Conservation (phyloP, 2,797 vertebrate species). For the Pelochelys cantorii region DNA sequence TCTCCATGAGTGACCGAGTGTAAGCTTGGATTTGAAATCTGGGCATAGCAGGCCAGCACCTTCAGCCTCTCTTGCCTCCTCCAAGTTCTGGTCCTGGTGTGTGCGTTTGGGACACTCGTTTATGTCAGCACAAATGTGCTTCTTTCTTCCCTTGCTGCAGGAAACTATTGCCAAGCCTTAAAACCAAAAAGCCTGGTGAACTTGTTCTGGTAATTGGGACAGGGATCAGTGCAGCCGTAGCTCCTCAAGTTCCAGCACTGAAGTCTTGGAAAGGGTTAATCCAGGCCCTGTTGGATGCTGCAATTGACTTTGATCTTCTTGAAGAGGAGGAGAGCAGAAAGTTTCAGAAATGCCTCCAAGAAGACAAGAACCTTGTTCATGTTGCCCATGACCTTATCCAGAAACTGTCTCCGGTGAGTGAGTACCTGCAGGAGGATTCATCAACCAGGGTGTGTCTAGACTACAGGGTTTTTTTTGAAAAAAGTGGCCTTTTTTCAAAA, state of each 20-base stretch:
- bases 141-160: constrained; percentile 75
- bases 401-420: constrained; percentile 96
- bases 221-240: constrained; percentile 94
- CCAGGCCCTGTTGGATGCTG: constrained; percentile 94
- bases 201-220: constrained; percentile 96
- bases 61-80: rapidly evolving
- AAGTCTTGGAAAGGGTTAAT: constrained; percentile 98
- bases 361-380: constrained; percentile 96
- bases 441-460: too few relatives aligned
- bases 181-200: constrained; percentile 93
- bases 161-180: constrained; percentile 95
- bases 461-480: too few relatives aligned
- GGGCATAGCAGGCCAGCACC: too few relatives aligned
- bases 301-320: constrained; percentile 94
- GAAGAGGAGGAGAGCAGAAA: constrained; percentile 94
- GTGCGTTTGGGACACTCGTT: background rate
- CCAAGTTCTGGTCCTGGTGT: rapidly evolving
- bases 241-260: constrained; percentile 94
- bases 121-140: background rate
- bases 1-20: background rate
- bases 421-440: rapidly evolving
- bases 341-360: constrained; percentile 95
- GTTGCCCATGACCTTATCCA: constrained; percentile 98
- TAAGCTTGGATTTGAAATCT: rapidly evolving
- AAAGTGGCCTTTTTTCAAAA: too few relatives aligned